A percentile compares a stretch with the other conserved stretches of the same genome.
phyloP scores from a whole-genome alignment of 1,140 invertebrate genomes.

The Bombyx mandarina region DNA sequence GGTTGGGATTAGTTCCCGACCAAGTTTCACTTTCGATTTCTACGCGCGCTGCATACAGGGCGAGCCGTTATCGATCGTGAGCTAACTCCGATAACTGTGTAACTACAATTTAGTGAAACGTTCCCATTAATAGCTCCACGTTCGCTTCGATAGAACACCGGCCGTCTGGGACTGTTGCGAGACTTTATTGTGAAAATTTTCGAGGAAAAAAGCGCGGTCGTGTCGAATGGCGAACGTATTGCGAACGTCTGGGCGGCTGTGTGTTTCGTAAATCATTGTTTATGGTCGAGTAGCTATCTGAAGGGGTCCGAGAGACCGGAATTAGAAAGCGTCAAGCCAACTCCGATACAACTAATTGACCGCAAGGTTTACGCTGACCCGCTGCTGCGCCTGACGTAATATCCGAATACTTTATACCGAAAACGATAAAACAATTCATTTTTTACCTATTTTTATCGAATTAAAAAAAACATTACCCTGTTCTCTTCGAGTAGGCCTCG shows the following conservation, averaged over 20 bases:
- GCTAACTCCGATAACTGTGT: slow-evolving; percentile 28
- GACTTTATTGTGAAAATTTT: slow-evolving; percentile 20
- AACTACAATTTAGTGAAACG: slow-evolving; percentile 25
- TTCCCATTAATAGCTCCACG: slow-evolving; percentile 17
- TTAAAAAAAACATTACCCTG: no score
- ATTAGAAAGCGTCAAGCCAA: slow-evolving; percentile 65
- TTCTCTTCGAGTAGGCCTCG: no score
- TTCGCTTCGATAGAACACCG: slow-evolving; percentile 7
- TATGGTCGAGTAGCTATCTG: slow-evolving; percentile 61
- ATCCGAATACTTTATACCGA: no score
- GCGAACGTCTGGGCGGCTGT: slow-evolving; percentile 25
- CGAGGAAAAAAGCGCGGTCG: slow-evolving; percentile 20
- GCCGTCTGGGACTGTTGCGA: slow-evolving; percentile 12
- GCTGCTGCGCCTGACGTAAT: slow-evolving; percentile 44
- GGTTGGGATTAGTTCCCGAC: slow-evolving; percentile 49
- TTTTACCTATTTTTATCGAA: no score
- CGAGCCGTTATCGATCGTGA: slow-evolving; percentile 39
- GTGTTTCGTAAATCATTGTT: slow-evolving; percentile 63
- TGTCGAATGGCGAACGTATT: slow-evolving; percentile 33
- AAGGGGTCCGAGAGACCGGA: slow-evolving; percentile 50
- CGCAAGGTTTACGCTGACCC: slow-evolving; percentile 60
- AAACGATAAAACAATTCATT: no score
- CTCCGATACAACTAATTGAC: slow-evolving; percentile 56
- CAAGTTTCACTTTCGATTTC: slow-evolving; percentile 63
- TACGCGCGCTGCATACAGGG: slow-evolving; percentile 52